A percentile compares a stretch with the other conserved stretches of the same genome.
These are phyloP conservation scores for Echeneis naucrates DNA, from an alignment of 2,797 vertebrate genomes.

Conservation along the genomic window DNA sequence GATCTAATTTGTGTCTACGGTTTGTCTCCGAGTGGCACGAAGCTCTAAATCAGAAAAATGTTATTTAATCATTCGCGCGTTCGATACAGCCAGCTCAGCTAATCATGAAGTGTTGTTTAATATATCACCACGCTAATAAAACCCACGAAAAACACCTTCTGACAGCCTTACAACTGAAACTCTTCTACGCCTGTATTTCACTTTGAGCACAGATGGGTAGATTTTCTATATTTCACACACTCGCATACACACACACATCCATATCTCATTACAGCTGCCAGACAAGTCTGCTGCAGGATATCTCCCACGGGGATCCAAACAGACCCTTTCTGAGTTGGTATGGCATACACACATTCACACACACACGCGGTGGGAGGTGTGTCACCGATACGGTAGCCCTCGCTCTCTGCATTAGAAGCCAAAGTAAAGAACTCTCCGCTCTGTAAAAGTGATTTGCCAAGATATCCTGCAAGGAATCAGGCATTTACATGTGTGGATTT, in stretches of 20 bases:
- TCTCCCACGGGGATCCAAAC: conserved; percentile 64
- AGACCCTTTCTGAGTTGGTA: conserved; percentile 68
- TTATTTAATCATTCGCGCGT: conserved; percentile 43
- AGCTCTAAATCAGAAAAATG: conserved; percentile 53
- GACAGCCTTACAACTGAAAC: conserved; percentile 64
- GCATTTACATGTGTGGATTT: conserved; percentile 82
- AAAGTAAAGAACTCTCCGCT: conserved; percentile 83
- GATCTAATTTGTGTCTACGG: conserved; percentile 53
- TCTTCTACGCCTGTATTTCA: conserved; percentile 64
- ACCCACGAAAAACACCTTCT: conserved; percentile 64
- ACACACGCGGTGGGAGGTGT: conserved; percentile 67
- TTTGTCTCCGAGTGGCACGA: conserved; percentile 21
- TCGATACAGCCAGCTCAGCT: conserved; percentile 49
- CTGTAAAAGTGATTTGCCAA: conserved; percentile 85
- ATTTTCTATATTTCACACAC: conserved; percentile 58
- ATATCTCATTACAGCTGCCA: conserved; percentile 79
- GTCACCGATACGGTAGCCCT: conserved; percentile 78
- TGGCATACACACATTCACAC: conserved; percentile 25
- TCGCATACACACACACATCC: conserved; percentile 36
- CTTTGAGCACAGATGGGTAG: conserved; percentile 57
- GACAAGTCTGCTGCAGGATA: conserved; percentile 73
- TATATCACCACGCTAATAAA: conserved; percentile 63
- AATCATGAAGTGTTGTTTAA: conserved; percentile 55
- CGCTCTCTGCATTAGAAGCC: conserved; percentile 72
- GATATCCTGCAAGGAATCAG: conserved; percentile 79